Evolutionary conservation across 2,797 vertebrate genomes (phyloP).

Genomic region (Chelmon rostratus): DNA sequence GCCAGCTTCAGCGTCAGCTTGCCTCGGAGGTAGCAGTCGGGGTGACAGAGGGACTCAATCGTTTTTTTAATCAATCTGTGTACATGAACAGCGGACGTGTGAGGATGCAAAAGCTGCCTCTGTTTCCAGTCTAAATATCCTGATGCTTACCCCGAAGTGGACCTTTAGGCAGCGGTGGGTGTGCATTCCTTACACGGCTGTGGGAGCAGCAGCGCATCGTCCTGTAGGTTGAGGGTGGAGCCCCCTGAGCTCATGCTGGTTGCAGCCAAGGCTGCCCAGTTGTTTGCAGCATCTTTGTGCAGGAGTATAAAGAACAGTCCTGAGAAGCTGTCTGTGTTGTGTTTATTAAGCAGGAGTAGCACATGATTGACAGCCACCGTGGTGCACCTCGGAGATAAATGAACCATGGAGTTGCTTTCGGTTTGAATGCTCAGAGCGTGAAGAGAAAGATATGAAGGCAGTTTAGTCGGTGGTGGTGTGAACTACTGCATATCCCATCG

Average conservation of each 20-base stretch:
- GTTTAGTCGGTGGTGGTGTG: slow-evolving; percentile 6
- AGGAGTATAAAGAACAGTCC: background rate
- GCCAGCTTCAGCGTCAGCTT: slow-evolving; percentile 15
- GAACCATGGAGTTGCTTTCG: slow-evolving; percentile 15
- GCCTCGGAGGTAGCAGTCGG: slow-evolving; percentile 14
- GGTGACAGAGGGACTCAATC: background rate
- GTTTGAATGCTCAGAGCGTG: slow-evolving; percentile 7
- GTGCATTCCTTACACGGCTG: background rate
- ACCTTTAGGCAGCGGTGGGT: background rate
- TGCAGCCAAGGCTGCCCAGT: background rate
- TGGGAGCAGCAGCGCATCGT: background rate
- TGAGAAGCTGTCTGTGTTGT: background rate
- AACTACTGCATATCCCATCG: slow-evolving; percentile 24
- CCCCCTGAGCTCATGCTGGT: background rate
- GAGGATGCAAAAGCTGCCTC: background rate
- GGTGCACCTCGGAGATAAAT: slow-evolving; percentile 17
- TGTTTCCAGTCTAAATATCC: background rate
- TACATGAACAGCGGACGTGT: background rate
- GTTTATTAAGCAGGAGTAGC: background rate
- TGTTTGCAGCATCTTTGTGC: background rate
- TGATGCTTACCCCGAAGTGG: background rate
- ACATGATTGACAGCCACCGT: slow-evolving; percentile 12
- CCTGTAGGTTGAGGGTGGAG: background rate
- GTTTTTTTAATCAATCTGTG: slow-evolving; percentile 4
- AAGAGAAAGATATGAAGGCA: slow-evolving; percentile 1